A percentile compares a stretch with the other conserved stretches of the same genome.
Evolutionary conservation across 2,888 invertebrate species (phyloP).

Genomic region (Galeruca laticollis): DNA sequence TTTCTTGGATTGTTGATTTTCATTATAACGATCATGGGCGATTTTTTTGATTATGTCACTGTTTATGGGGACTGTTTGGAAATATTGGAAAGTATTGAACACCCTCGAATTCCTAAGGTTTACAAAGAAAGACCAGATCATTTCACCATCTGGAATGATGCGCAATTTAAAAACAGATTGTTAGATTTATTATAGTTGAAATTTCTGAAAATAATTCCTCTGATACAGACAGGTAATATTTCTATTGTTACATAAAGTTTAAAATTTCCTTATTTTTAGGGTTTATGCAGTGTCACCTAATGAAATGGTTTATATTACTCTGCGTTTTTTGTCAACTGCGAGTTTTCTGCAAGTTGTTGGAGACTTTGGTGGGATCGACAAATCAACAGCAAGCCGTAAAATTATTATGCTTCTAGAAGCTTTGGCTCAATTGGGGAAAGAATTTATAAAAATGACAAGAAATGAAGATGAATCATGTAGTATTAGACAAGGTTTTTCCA

Average conservation of each 20-base stretch:
- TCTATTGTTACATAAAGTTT: constrained; percentile 1
- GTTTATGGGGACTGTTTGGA: constrained; percentile 7
- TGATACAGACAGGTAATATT: constrained; percentile 5
- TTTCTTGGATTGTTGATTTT: constrained; percentile 2
- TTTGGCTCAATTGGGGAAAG: too few species aligned
- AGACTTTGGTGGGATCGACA: too few species aligned
- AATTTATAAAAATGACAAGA: too few species aligned
- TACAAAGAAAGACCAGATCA: too few species aligned
- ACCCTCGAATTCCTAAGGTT: background rate
- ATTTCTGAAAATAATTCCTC: background rate
- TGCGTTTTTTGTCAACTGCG: background rate
- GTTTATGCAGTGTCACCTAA: background rate
- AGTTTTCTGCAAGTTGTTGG: too few species aligned
- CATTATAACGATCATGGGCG: background rate
- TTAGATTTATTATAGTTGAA: too few species aligned
- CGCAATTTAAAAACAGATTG: background rate
- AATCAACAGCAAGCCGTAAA: too few species aligned
- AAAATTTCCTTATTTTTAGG: background rate
- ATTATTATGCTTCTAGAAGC: too few species aligned
- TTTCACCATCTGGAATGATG: background rate
- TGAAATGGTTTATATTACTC: constrained; percentile 2
- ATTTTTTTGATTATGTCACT: background rate
- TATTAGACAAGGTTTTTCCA: too few species aligned
- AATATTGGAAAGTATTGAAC: background rate
- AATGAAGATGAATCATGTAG: too few species aligned